Conservation (phyloP, 2,888 invertebrate genomes). For the Clunio marinus region DNA sequence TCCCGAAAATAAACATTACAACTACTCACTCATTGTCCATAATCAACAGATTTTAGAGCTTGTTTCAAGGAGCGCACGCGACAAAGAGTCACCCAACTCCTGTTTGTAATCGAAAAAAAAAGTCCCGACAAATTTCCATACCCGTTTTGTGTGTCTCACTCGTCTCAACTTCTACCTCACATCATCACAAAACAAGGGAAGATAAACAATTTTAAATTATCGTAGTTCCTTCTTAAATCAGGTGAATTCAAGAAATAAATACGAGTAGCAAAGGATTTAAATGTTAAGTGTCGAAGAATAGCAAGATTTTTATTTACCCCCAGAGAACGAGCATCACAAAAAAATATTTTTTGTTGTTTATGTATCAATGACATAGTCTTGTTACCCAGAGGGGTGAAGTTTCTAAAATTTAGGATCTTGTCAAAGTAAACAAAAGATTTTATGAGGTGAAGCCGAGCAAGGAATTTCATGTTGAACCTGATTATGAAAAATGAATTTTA, state of each 20-base stretch:
- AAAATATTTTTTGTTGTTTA: not conserved
- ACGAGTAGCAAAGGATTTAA: no score
- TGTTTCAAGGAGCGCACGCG: not conserved
- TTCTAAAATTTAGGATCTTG: not conserved
- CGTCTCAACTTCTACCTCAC: slow-evolving; percentile 17
- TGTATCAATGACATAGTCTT: slow-evolving; percentile 10
- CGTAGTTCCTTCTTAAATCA: not conserved
- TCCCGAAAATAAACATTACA: not conserved
- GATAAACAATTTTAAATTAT: not conserved
- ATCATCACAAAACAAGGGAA: not conserved
- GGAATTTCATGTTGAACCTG: not conserved
- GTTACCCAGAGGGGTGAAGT: not conserved
- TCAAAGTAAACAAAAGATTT: not conserved
- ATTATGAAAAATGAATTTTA: not conserved
- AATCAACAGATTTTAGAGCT: not conserved
- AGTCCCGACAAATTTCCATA: not conserved
- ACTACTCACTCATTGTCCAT: slow-evolving; percentile 1
- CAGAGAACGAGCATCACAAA: not conserved
- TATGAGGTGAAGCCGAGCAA: not conserved
- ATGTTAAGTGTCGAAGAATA: not conserved
- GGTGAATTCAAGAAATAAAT: slow-evolving; percentile 11
- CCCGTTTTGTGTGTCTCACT: not conserved
- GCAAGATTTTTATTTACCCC: not conserved
- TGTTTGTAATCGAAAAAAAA: not conserved
- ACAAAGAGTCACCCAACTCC: slow-evolving; percentile 15